Evolutionary conservation across 2,113 vertebrate species (phyloP).

Genomic region (Cryptotis parvus): DNA sequence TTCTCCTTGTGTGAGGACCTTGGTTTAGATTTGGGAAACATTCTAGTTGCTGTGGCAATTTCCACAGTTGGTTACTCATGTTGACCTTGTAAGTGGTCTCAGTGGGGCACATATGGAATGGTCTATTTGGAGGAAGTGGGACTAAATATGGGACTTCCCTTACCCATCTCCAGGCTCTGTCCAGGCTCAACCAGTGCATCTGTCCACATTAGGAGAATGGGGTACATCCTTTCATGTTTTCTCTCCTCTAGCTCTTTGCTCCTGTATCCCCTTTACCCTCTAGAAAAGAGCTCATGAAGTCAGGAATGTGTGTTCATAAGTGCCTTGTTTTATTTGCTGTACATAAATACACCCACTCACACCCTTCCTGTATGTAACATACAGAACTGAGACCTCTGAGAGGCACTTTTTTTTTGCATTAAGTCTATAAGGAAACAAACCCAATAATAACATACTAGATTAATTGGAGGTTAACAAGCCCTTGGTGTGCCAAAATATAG

Average conservation of each 20-base stretch:
- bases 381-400: neutral
- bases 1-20: neutral
- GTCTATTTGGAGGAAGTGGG: neutral
- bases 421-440: neutral
- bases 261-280: neutral
- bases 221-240: neutral
- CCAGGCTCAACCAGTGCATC: neutral
- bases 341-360: neutral
- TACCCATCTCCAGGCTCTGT: neutral
- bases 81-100: neutral
- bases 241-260: neutral
- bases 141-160: neutral
- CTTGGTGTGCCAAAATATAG: neutral
- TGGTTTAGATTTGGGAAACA: neutral
- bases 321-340: neutral
- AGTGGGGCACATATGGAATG: neutral
- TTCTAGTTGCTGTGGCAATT: neutral
- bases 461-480: slow-evolving; percentile 10
- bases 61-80: neutral
- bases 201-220: neutral
- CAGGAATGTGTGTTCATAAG: neutral
- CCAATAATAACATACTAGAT: neutral
- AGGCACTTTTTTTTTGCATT: neutral
- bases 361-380: neutral
- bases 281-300: neutral